Evolutionary conservation across 1,140 invertebrate species (phyloP), one percentile per base, ranked within the genome.

Genomic region (Mycetomoellerius zeteki): DNA sequence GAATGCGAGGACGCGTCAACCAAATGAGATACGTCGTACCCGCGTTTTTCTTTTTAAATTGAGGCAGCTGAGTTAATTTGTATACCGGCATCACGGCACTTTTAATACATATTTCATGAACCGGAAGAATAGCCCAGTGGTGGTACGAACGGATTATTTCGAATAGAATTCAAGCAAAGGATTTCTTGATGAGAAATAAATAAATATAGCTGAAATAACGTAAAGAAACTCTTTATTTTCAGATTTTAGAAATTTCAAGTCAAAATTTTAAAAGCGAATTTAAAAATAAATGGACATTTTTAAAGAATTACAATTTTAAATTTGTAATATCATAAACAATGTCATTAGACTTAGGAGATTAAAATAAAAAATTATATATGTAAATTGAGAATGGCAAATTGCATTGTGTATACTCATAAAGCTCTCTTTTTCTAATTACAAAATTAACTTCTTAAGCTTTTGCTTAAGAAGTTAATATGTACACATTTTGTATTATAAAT

Each of bases 31-130:
- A 73, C 65, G 69, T 84, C 54, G 54, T 84, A 21, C 24, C 14
- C 37, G 50, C 84, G 50, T 58, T 69, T 69, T 81, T 67, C 27
- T 82, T 86, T 82, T 82, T 67, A 69, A 71, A 86, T 82, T 52
- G 65, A 52, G 78, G 47, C 8, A 84, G 67, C 62, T 47, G 60
- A 69, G 85, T 86, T 86, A 86, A 86, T 86, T 86, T 86, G 47
- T 86, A 86, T 86, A 86, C 67, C 43, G 21, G 65, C 52, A 82
- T 86, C 67, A 84, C 73, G 33, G 56, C 7, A 43, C 62, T 86
- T 86, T 62, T 86, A 62, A 84, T 86, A 86, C 85, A 86, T 84
- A 84, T 86, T 86, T 86, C 78, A 86, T 86, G 85, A 86, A 86
- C 30, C 30, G 64, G 4, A 60, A 52, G 27, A 56, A 12, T 2